phyloP scores from a whole-genome alignment of 2,113 vertebrate genomes.

The Microtus montanus region DNA sequence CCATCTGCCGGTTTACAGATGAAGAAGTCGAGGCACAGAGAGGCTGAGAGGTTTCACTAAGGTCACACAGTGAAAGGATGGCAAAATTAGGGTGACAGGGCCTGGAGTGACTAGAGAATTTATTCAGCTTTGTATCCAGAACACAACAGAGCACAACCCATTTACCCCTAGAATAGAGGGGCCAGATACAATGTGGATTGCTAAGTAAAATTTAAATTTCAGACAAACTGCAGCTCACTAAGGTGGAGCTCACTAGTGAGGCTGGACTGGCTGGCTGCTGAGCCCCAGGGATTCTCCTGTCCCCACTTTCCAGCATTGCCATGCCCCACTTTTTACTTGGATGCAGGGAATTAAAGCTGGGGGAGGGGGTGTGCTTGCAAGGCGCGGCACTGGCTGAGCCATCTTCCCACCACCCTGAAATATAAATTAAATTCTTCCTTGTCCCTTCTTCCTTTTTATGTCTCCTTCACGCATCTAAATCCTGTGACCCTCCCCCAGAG shows the following conservation, averaged over 20 bases:
- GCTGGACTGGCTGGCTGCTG: not conserved
- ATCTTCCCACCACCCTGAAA: not conserved
- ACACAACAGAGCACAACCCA: not conserved
- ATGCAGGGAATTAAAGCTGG: not conserved
- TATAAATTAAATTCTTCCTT: not conserved
- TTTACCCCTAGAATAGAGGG: not conserved
- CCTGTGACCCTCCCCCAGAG: not conserved
- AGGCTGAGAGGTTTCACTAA: not conserved
- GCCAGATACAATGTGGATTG: not conserved
- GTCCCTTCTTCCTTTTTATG: not conserved
- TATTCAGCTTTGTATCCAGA: not conserved
- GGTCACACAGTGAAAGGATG: not conserved
- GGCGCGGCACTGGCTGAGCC: not conserved
- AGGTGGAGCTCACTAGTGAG: not conserved
- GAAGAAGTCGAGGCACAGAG: not conserved
- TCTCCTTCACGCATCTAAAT: not conserved
- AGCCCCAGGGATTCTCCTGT: not conserved
- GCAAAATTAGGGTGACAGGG: not conserved
- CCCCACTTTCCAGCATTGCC: not conserved
- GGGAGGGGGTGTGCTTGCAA: not conserved
- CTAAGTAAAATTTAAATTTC: not conserved
- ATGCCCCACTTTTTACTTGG: not conserved
- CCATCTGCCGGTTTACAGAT: not conserved
- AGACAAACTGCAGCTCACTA: not conserved
- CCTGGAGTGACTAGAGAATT: not conserved